These are phyloP conservation scores for Pachyuromys duprasi DNA, from an alignment of 2,797 vertebrate genomes.

Conservation along the genomic window DNA sequence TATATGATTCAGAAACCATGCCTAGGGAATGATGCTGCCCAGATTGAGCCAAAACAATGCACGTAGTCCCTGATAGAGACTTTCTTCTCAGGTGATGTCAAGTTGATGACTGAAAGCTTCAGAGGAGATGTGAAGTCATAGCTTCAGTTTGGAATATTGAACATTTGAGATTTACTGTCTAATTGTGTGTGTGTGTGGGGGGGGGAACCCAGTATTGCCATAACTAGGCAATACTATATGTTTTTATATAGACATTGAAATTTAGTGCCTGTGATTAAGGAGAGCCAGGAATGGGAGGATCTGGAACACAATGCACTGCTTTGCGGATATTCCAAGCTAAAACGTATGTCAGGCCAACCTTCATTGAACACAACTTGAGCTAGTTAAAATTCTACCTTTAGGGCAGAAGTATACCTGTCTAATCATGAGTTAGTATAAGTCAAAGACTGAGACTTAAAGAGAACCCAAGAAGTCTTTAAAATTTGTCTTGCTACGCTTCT, in stretches of 20 bases:
- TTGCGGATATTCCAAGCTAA: neutral
- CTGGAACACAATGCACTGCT: neutral
- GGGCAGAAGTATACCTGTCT: neutral
- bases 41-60: neutral
- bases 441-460: neutral
- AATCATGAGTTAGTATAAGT: neutral
- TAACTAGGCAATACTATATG: neutral
- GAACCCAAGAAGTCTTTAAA: neutral
- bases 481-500: neutral
- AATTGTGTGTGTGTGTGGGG: too few species aligned
- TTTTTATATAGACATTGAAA: neutral
- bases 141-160: neutral
- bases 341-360: neutral
- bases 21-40: neutral
- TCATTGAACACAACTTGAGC: neutral
- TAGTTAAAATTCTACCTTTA: neutral
- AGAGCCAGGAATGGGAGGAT: neutral
- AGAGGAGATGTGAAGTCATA: neutral
- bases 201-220: neutral
- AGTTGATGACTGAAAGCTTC: neutral
- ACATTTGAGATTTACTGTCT: neutral
- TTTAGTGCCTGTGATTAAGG: neutral
- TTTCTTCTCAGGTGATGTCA: neutral
- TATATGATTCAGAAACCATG: neutral
- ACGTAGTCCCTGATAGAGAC: neutral